Conservation (phyloP, 2,888 invertebrate species). For the Dynastes maya region DNA sequence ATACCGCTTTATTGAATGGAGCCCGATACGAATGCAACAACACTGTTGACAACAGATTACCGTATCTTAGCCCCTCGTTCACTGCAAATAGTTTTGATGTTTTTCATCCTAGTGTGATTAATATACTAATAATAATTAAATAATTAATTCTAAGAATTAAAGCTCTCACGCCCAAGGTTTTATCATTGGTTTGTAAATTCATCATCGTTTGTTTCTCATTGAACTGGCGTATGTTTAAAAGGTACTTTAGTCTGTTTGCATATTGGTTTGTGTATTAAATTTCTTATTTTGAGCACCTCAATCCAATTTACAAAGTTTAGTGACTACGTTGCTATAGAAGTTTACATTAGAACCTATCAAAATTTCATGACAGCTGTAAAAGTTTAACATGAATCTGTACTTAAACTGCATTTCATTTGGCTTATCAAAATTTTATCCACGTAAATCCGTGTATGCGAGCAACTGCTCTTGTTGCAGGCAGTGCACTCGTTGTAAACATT, state of each 20-base stretch:
- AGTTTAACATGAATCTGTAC: conserved; percentile 11
- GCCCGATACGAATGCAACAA: too few species aligned
- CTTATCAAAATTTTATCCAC: background rate
- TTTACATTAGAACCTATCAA: conserved; percentile 3
- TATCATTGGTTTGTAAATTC: too few species aligned
- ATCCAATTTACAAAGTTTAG: conserved; percentile 12
- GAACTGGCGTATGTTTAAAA: background rate
- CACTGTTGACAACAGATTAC: too few species aligned
- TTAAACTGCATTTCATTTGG: conserved; percentile 27
- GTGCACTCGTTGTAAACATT: background rate
- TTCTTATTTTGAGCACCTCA: background rate
- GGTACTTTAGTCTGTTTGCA: background rate
- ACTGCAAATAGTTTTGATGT: too few species aligned
- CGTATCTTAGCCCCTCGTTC: too few species aligned
- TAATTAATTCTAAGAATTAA: too few species aligned
- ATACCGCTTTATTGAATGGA: too few species aligned
- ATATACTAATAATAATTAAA: too few species aligned
- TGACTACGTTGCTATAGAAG: background rate
- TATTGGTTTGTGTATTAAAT: conserved; percentile 7
- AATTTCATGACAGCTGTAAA: conserved; percentile 27
- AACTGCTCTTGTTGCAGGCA: background rate
- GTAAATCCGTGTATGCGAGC: background rate
- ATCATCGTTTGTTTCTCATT: background rate
- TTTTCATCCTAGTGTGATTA: too few species aligned
- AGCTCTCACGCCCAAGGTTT: too few species aligned